Base-by-base conservation (phyloP, 2,113 vertebrate genomes). In the Gymnogyps californianus region DNA sequence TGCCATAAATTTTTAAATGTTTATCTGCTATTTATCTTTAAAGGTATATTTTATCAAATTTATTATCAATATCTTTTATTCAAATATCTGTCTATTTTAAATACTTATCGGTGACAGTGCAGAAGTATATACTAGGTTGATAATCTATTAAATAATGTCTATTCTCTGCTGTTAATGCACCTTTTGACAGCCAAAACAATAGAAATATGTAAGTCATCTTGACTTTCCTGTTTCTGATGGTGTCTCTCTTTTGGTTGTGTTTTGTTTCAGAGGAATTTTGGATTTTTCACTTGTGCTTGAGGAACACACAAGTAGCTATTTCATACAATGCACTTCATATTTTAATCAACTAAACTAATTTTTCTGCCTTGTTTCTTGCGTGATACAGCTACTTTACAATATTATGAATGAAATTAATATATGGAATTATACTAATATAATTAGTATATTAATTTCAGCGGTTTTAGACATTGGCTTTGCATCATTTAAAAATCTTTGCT, bases 221-320 rank as follows among this genome's bases (percentile, higher is more conserved):
- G 64, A 44, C 31, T 94, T 90, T 26, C 25, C 52, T 72, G 6
- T 96, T 90, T 91, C 89, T 97, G 57, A 94, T 89, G 47, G 8
- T 89, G 5, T 92, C 21, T 94, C 70, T 89, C 54, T 84, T 87
- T 34, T 57, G 80, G 32, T 76, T 96, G 67, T 96, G 89, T 95
- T 97, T 94, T 89, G 46, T 97, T 98, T 81, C 95, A 97, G 97
- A 92, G 79, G 54, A 94, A 57, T 94, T 96, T 64, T 89, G 97
- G 87, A 97, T 96, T 96, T 97, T 97, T 93, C 97, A 82, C 82
- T 94, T 97, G 83, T 89, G 65, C 96, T 87, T 94, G 93, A 90
- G 66, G 97, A 94, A 91, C 32, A 86, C 52, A 96, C 58, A 95
- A 96, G 97, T 98, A 97, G 81, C 84, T 89, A 85, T 91, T 94